Base-by-base conservation (phyloP, 2,888 invertebrate genomes). In the Drosophila kuntzei region DNA sequence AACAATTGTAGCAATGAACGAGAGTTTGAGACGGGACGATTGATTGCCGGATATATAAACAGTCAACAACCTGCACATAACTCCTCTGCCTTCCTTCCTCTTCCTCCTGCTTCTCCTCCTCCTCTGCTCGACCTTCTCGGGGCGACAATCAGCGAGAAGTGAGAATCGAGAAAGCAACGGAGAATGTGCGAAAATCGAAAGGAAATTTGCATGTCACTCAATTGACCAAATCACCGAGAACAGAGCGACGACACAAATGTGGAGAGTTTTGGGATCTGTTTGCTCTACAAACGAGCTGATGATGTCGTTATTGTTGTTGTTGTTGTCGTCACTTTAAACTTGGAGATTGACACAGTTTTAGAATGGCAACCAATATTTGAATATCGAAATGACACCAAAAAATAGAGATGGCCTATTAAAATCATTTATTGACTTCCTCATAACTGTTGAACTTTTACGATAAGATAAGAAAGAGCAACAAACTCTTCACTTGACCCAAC, bases 141-240 rank as follows among this genome's bases (percentile, higher is more conserved):
- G 53, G 63, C 74, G 59, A 60, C 74, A 74, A 79, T 85, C 82
- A 81, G 65, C 58, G 36, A 49, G 44, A 41, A 20, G 22, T n/a
- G n/a, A 54, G 41, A 41, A 16, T 12, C 22, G 16, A 46, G 47
- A 59, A 27, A 47, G 58, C 68, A 64, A 47, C 60, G 53, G 68
- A 76, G 66, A 81, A 87, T 85, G 74, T 83, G 84, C 68, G 74
- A 87, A 82, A 84, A 83, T 76, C 76, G 76, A 85, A 87, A 82
- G 86, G 82, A 85, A 85, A 85, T 85, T 74, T 85, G 87, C 87
- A 82, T 85, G 86, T 87, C 84, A 85, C 87, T 84, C 77, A 79
- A 71, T 83, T 61, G 77, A 65, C 51, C 58, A 64, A 71, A 74
- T 71, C 71, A 63, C 43, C 47, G 58, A 77, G 74, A 77, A 77